A percentile compares a stretch with the other conserved stretches of the same genome.
Evolutionary conservation across 2,797 vertebrate species (phyloP).

Genomic region (Pagetopsis macropterus): DNA sequence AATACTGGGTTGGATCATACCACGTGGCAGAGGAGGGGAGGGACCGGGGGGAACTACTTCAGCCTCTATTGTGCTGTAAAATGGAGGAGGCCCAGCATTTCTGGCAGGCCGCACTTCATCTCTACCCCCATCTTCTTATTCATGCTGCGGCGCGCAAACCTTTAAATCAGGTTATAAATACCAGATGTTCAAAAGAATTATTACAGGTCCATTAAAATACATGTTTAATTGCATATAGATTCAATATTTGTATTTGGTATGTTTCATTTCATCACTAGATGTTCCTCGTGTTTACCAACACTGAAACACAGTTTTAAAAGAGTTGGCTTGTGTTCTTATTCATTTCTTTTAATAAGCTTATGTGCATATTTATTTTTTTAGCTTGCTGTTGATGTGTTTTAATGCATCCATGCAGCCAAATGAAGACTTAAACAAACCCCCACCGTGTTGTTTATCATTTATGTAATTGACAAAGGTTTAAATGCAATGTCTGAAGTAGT

Average conservation of each 20-base stretch:
- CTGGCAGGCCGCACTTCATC: slow-evolving; percentile 53
- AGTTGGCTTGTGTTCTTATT: not conserved
- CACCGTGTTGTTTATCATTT: too few relatives aligned
- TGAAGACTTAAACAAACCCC: not conserved
- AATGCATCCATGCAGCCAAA: not conserved
- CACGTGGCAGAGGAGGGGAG: slow-evolving; percentile 72
- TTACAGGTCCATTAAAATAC: not conserved
- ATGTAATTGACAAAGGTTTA: too few relatives aligned
- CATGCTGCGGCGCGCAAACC: slow-evolving; percentile 29
- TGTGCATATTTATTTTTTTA: not conserved
- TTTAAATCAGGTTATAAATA: not conserved
- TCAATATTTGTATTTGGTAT: not conserved
- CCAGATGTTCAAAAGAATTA: not conserved
- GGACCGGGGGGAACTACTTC: slow-evolving; percentile 58
- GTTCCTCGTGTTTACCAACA: not conserved
- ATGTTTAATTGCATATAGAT: not conserved
- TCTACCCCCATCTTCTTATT: slow-evolving; percentile 47
- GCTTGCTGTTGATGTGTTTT: not conserved
- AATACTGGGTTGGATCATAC: slow-evolving; percentile 78
- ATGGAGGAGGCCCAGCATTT: slow-evolving; percentile 57
- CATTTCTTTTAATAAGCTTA: not conserved
- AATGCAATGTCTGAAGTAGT: too few relatives aligned
- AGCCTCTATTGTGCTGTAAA: slow-evolving; percentile 64
- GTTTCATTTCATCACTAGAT: not conserved
- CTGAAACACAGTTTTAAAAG: not conserved